Percentiles rank a stretch among this genome's conserved stretches.
Evolutionary conservation across 2,113 vertebrate genomes (phyloP).

Genomic region (Muscicapa adusta): DNA sequence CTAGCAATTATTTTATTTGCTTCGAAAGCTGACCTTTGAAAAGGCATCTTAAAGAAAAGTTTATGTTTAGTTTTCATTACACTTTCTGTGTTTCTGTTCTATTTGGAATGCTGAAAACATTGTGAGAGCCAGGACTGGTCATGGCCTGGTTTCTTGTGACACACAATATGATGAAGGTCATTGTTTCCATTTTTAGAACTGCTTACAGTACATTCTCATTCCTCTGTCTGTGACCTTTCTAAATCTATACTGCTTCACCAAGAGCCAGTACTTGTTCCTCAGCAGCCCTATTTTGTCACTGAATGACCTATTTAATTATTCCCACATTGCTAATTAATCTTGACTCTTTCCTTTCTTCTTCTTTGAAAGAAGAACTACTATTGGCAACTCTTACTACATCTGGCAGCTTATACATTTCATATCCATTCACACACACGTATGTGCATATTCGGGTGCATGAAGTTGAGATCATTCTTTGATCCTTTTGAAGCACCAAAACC

Average conservation of each 20-base stretch:
- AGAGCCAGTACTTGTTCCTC: not conserved
- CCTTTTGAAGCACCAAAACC: not conserved
- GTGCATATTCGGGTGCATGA: not conserved
- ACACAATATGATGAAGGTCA: constrained; percentile 23
- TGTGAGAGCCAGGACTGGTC: not conserved
- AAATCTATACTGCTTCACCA: not conserved
- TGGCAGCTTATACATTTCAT: not conserved
- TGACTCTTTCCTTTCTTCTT: not conserved
- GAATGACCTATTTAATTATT: not conserved
- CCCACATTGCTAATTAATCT: not conserved
- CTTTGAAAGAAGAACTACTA: not conserved
- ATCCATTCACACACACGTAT: not conserved
- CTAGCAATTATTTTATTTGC: not conserved
- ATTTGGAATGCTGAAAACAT: not conserved
- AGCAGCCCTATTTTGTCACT: not conserved
- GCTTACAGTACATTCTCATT: constrained; percentile 42
- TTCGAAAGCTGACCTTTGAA: not conserved
- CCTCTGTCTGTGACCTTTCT: constrained; percentile 21
- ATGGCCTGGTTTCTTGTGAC: constrained; percentile 19
- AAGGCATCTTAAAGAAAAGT: not conserved
- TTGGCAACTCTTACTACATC: not conserved
- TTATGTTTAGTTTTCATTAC: not conserved
- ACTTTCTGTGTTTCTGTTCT: not conserved
- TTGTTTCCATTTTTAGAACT: constrained; percentile 18
- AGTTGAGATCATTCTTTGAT: not conserved